A percentile compares a stretch with the other conserved stretches of the same genome.
Conservation (phyloP, 2,888 invertebrate species). For the Cactoblastis cactorum region DNA sequence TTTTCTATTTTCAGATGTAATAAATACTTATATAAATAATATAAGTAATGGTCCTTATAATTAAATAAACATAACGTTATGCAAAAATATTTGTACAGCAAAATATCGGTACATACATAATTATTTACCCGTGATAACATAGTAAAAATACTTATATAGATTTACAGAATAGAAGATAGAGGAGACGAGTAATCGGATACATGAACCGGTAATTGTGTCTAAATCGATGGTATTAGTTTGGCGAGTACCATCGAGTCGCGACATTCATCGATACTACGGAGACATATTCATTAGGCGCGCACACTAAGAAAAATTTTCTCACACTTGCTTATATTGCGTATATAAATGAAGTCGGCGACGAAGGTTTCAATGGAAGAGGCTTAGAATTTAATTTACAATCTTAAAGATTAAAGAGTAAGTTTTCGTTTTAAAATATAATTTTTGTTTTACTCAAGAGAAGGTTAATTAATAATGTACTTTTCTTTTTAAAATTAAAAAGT, state of each 20-base stretch:
- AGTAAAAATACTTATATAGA: neutral
- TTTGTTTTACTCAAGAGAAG: no score
- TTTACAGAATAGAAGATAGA: neutral
- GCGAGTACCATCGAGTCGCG: conserved; percentile 38
- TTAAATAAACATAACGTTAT: no score
- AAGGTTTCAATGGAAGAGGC: conserved; percentile 19
- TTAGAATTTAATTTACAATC: neutral
- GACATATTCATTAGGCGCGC: conserved; percentile 63
- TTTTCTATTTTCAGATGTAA: no score
- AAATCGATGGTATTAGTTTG: conserved; percentile 63
- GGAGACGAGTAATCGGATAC: conserved; percentile 48
- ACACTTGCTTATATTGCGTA: conserved; percentile 31
- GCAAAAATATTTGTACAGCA: no score
- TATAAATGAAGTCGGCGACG: conserved; percentile 29
- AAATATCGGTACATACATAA: no score
- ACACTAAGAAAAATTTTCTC: conserved; percentile 30
- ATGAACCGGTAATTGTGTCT: conserved; percentile 56
- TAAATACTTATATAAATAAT: no score
- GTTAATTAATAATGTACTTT: no score
- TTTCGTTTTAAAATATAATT: no score
- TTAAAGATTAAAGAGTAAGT: no score
- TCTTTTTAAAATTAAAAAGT: no score
- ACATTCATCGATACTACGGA: conserved; percentile 53
- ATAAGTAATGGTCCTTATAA: no score
- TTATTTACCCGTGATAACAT: no score